Base-by-base conservation (phyloP, 2,888 invertebrate genomes). In the Phorcus lineatus region DNA sequence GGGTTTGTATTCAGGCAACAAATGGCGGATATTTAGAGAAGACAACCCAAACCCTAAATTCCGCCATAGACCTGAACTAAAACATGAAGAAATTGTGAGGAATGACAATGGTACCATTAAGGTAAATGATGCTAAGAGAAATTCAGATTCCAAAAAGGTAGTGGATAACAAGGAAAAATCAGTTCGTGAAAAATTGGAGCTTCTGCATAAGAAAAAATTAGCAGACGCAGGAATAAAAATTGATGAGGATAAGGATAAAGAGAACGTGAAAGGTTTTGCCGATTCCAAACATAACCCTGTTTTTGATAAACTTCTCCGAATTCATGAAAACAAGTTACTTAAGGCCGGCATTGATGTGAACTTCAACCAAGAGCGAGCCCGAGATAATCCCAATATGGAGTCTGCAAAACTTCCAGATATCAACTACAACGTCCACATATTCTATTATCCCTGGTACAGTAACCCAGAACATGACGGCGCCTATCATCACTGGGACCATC, bases 391-490 rank as follows among this genome's bases (percentile, higher is more conserved):
- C 66, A 17, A 36, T 17, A 55, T 70, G 9, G 54, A 54, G 16
- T 6, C 55, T 22, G 11, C 3, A 11, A 24, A 67, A 19, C 40
- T 24, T 52, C 16, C 57, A 13, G 6, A 24, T 52, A 67, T 81
- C 53, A 90, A 90, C 79, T 91, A 92, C 81, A 88, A 93, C 82
- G 91, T 92, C 11, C 94, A 94, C 86, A 86, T 91, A 9, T 94
- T 94, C 86, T 94, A 94, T 85, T 94, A 94, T 81, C 91, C 93
- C 0, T 94, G 94, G 94, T 93, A 92, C 84, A 92, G 92, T 22
- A 91, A 89, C 83, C 91, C 90, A 7, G 79, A 86, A 36, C 74
- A 84, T 76, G 91, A 93, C 83, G 92, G 90, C 7, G 80, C 86
- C 57, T 94, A 92, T 82, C 79, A 86, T 54, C 93, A 94, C 82